Conservation (phyloP, 23 tunicate species). For the Styela clava region DNA sequence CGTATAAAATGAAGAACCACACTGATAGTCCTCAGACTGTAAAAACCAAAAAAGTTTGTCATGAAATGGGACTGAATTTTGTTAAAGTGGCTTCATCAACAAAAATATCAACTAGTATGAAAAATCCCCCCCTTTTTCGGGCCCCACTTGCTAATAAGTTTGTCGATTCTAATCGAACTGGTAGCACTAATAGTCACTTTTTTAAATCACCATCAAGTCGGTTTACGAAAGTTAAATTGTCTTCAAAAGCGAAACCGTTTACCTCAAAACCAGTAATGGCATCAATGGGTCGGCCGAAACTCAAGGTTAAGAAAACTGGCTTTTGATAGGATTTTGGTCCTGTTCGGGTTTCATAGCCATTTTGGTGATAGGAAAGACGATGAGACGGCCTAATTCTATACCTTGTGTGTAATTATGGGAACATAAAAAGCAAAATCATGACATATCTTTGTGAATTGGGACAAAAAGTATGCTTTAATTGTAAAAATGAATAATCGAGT, state of each 20-base stretch:
- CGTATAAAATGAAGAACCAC: background rate
- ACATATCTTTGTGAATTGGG: too few relatives aligned
- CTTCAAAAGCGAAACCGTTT: slow-evolving; percentile 9
- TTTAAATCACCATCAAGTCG: background rate
- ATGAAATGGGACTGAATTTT: slow-evolving; percentile 28
- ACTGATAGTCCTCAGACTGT: slow-evolving; percentile 35
- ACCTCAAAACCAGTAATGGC: slow-evolving; percentile 5
- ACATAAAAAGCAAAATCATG: too few relatives aligned
- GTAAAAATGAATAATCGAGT: too few relatives aligned
- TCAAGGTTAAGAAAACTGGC: background rate
- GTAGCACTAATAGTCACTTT: background rate
- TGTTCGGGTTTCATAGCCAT: too few relatives aligned
- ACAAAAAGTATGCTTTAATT: too few relatives aligned
- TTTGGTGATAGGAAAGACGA: too few relatives aligned
- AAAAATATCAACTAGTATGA: background rate
- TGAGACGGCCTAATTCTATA: too few relatives aligned
- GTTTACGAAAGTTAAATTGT: background rate
- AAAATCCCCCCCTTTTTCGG: background rate
- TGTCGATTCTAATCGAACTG: background rate
- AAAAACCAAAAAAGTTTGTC: slow-evolving; percentile 2
- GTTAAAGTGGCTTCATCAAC: slow-evolving; percentile 10
- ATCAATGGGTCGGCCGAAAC: background rate
- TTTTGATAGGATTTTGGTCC: background rate
- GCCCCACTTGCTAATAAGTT: background rate
- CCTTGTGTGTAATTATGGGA: too few relatives aligned